Base-by-base conservation (phyloP, 2,888 invertebrate genomes). In the Perizoma affinitatum region DNA sequence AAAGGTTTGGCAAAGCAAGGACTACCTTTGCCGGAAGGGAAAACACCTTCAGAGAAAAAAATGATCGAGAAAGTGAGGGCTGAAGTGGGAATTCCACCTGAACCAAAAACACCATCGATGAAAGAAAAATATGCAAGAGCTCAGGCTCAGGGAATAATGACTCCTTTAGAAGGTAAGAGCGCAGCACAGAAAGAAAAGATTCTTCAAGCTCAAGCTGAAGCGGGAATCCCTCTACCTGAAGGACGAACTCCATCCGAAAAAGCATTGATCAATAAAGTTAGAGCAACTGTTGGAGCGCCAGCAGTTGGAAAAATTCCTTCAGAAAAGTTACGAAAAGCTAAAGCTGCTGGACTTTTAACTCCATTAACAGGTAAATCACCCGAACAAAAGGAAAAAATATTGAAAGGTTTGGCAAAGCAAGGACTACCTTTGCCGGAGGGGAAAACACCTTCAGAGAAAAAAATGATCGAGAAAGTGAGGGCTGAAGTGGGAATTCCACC, bases 21-120 rank as follows among this genome's bases (percentile, higher is more conserved):
- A 0, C 33, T 76, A 8, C 76, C 74, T 2, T 43, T 80, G 11
- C 79, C 78, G 4, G 73, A 76, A 66, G 78, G 74, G n/a, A 68
- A 72, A 58, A 79, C 76, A 5, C 6, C 70, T 35, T 76, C 78
- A 6, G 75, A 75, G 38, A 70, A 57, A 10, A 66, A 64, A 35
- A 53, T 75, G 1, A 43, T 73, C 50, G 56, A 73, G 55, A 75
- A 75, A 51, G 48, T 73, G 66, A 59, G 70, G 5, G 5, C 4
- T 11, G 74, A 78, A 6, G 10, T 52, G 33, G 47, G 58, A 55
- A 34, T 52, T 33, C 47, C 47, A 0, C 76, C 80, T 0, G 71
- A 76, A 61, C 71, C 66, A 0, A 72, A 72, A 62, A 70, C 76
- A 0, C 42, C 66, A 2, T 79, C 79, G 0, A 46, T 52, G 75